Percentiles rank a stretch among this genome's conserved stretches.
These are phyloP conservation scores for Harpalus rufipes DNA, from an alignment of 2,888 invertebrate species.

Conservation along the genomic window DNA sequence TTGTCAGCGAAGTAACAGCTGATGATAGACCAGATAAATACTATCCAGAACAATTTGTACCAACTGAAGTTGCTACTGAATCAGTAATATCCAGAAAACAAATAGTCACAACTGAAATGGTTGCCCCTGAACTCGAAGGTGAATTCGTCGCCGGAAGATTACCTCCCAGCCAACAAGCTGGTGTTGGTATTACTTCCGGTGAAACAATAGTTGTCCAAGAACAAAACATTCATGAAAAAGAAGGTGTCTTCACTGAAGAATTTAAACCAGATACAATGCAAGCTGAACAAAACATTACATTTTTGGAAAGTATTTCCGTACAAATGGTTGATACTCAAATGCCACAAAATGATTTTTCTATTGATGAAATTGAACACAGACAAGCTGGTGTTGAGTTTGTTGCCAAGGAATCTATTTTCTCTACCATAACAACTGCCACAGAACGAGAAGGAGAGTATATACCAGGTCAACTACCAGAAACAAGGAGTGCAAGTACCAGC, in stretches of 20 bases:
- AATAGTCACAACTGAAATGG: slow-evolving; percentile 82
- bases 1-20: slow-evolving; percentile 84
- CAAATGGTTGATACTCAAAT: slow-evolving; percentile 83
- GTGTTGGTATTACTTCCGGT: slow-evolving; percentile 80
- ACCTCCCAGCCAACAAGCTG: slow-evolving; percentile 82
- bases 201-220: slow-evolving; percentile 81
- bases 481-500: slow-evolving; percentile 77
- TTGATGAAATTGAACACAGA: slow-evolving; percentile 78
- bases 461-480: slow-evolving; percentile 75
- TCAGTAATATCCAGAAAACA: slow-evolving; percentile 84
- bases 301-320: slow-evolving; percentile 81
- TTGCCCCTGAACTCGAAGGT: slow-evolving; percentile 85
- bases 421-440: slow-evolving; percentile 79
- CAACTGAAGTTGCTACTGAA: slow-evolving; percentile 86
- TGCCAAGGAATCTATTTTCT: slow-evolving; percentile 82
- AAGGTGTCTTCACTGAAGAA: slow-evolving; percentile 79
- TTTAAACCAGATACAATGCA: slow-evolving; percentile 76
- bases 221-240: slow-evolving; percentile 83
- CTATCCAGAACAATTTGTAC: slow-evolving; percentile 88
- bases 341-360: slow-evolving; percentile 80
- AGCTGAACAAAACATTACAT: slow-evolving; percentile 79
- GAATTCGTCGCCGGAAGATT: slow-evolving; percentile 80
- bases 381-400: slow-evolving; percentile 81
- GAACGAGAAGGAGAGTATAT: slow-evolving; percentile 81
- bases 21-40: slow-evolving; percentile 88